Percentiles rank a stretch among this genome's conserved stretches.
Evolutionary conservation across 2,113 vertebrate species (phyloP).

Genomic region (Rhinopomastus cyanomelas): DNA sequence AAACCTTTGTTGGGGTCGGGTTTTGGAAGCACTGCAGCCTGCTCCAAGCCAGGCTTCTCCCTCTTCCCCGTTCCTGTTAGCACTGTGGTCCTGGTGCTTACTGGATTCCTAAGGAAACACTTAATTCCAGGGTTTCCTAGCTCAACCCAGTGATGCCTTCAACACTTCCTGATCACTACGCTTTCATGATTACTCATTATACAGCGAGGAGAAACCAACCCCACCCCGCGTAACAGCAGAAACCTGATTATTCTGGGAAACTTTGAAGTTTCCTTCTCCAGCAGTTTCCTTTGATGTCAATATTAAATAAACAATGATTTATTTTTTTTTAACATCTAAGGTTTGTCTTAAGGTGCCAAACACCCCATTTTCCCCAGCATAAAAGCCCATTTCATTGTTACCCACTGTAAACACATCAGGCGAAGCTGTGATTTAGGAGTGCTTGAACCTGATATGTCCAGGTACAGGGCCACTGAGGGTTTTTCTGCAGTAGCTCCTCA

Average conservation of each 20-base stretch:
- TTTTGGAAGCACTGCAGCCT: background rate
- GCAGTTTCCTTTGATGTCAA: conserved; percentile 35
- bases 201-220: background rate
- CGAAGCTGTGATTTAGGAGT: conserved; percentile 36
- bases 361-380: conserved; percentile 48
- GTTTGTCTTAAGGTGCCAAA: conserved; percentile 44
- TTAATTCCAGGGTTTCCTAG: background rate
- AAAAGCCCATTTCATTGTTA: conserved; percentile 61
- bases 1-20: background rate
- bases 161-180: conserved; percentile 9
- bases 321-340: conserved; percentile 13
- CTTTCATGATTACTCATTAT: conserved; percentile 2
- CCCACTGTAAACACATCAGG: background rate
- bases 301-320: conserved; percentile 56
- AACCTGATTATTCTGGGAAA: conserved; percentile 38
- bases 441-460: conserved; percentile 57
- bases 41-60: background rate
- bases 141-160: background rate
- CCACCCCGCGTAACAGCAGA: background rate
- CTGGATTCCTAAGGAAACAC: background rate
- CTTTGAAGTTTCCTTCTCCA: conserved; percentile 42
- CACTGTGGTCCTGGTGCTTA: background rate
- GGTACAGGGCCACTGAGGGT: background rate
- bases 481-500: background rate
- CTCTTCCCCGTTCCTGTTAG: background rate